Percentiles rank a stretch among this genome's conserved stretches.
Conservation (phyloP, 2,888 invertebrate genomes). For the Meghimatium bilineatum region DNA sequence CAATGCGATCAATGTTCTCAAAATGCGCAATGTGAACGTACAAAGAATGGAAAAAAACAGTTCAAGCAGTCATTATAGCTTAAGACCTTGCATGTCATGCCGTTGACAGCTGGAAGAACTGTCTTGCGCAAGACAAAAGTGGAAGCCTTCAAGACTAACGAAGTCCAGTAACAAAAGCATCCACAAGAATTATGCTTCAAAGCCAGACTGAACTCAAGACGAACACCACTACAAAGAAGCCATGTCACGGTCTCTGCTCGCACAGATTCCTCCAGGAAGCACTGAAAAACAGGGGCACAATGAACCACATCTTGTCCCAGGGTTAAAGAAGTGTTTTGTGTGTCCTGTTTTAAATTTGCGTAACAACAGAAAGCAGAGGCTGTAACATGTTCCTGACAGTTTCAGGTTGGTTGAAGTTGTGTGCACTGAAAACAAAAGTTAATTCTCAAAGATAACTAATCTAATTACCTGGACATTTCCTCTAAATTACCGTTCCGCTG, state of each 20-base stretch:
- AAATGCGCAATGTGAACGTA: too few relatives aligned
- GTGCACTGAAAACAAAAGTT: slow-evolving; percentile 26
- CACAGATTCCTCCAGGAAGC: slow-evolving; percentile 19
- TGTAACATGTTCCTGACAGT: not conserved
- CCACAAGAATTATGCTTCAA: not conserved
- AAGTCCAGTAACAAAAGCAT: not conserved
- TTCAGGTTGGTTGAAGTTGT: slow-evolving; percentile 8
- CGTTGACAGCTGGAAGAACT: not conserved
- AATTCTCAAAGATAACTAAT: slow-evolving; percentile 12
- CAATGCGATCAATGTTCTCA: too few relatives aligned
- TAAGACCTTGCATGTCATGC: not conserved
- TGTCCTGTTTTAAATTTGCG: not conserved
- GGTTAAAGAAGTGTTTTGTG: slow-evolving; percentile 33
- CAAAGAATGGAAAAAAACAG: too few relatives aligned
- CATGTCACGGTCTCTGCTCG: not conserved
- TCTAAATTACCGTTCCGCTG: not conserved
- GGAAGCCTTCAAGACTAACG: not conserved
- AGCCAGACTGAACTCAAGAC: not conserved
- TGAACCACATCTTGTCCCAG: slow-evolving; percentile 16
- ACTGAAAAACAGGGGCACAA: slow-evolving; percentile 11
- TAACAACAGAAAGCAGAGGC: slow-evolving; percentile 24
- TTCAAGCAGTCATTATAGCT: not conserved
- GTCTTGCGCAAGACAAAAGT: not conserved
- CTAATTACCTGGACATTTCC: not conserved
- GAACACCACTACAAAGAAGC: slow-evolving; percentile 7